Base-by-base conservation (phyloP, 2,888 invertebrate species). In the Drosophila prostipennis region DNA sequence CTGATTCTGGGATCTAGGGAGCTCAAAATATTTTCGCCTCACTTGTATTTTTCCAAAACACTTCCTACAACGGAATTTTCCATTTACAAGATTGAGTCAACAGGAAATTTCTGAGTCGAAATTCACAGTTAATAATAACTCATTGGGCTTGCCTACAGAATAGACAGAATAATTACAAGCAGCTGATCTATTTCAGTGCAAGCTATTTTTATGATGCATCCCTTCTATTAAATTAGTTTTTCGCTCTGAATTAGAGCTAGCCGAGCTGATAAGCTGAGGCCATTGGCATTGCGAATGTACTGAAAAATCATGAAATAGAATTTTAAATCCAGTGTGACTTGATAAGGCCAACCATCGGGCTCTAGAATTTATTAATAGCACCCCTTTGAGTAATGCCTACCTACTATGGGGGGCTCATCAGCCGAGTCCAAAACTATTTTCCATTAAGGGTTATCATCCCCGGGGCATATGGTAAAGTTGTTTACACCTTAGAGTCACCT, bases 41-140 rank as follows among this genome's bases (percentile, higher is more conserved):
- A 14, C 29, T 32, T 32, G n/a, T 32, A 32, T 46, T 36, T 67
- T 34, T 29, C 7, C 46, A n/a, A 29, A 63, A 37, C 40, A n/a
- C 56, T 57, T 69, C 57, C 68, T 52, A 40, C 16, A 52, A 43
- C 60, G 71, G 71, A 70, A 69, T 48, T 64, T 70, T 72, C 64
- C 73, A 39, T 6, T 64, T 48, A 68, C 53, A 48, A 29, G 13
- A 6, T 6, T 48, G 11, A 11, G 13, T 16, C 11, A 3, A 16
- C 16, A 48, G 14, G 7, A 48, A 34, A 19, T 34, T 48, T 4
- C 19, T 13, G 11, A 7, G 42, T 16, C 11, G 1, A 40, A 26
- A 45, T 23, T 3, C 1, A 42, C 2, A 13, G 10, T 13, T 34
- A 34, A 34, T 34, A 34, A 10, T 10, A 1, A 34, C 11, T 3